Percentiles rank a stretch among this genome's conserved stretches.
Evolutionary conservation across 2,888 invertebrate species (phyloP).

Genomic region (Elaeidobius kamerunicus): DNA sequence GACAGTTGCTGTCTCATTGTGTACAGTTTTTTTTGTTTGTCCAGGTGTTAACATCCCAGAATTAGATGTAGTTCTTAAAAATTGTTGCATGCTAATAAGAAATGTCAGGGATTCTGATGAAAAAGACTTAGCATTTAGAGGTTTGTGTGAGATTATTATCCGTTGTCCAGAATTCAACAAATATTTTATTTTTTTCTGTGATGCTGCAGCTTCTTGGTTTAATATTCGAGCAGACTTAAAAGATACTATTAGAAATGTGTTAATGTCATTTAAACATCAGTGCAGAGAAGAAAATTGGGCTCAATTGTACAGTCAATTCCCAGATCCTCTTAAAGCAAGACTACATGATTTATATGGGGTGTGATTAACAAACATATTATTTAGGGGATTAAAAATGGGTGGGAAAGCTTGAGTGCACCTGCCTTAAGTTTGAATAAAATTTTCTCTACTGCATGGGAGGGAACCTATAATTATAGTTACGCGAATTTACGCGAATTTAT

Average conservation of each 20-base stretch:
- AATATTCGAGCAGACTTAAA: constrained; percentile 85
- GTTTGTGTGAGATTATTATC: constrained; percentile 97
- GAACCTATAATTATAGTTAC: constrained; percentile 29
- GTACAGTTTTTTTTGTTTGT: constrained; percentile 99
- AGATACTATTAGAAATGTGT: constrained; percentile 89
- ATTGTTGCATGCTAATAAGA: constrained; percentile 95
- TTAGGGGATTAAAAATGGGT: constrained; percentile 35
- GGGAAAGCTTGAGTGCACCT: constrained; percentile 48
- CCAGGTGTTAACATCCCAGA: constrained; percentile 83
- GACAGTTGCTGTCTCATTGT: constrained; percentile 99
- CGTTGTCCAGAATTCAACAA: constrained; percentile 95
- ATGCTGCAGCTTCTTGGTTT: constrained; percentile 96
- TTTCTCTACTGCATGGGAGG: constrained; percentile 43
- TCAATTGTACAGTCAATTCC: constrained; percentile 94
- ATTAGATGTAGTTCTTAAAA: constrained; percentile 97
- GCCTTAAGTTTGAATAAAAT: constrained; percentile 40
- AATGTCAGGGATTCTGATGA: constrained; percentile 99
- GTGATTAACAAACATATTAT: constrained; percentile 35
- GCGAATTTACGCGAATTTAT: constrained; percentile 28
- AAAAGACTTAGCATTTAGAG: constrained; percentile 98
- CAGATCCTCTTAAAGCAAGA: constrained; percentile 85
- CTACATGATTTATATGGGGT: constrained; percentile 74
- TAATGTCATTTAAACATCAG: constrained; percentile 94
- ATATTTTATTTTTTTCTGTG: constrained; percentile 99
- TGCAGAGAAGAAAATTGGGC: constrained; percentile 97